These are phyloP conservation scores for Cheilosia vulpina DNA, from an alignment of 2,888 invertebrate genomes.

Conservation along the genomic window DNA sequence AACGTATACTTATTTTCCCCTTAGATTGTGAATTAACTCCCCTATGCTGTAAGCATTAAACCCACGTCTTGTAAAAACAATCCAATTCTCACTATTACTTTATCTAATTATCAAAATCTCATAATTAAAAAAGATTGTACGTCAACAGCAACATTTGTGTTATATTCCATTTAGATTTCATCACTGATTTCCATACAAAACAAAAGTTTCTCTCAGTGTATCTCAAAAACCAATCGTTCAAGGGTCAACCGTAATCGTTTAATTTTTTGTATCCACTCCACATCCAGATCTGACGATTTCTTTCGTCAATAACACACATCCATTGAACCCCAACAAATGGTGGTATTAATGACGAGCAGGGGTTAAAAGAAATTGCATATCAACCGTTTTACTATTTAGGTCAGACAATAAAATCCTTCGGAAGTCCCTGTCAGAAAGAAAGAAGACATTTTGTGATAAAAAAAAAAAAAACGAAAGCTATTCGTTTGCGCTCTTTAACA, in stretches of 20 bases:
- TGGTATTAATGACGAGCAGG: slow-evolving; percentile 13
- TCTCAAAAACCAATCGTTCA: neutral
- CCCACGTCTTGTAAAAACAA: no score
- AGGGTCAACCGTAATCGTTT: slow-evolving; percentile 23
- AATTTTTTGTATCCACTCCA: neutral
- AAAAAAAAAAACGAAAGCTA: neutral
- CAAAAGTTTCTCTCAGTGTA: neutral
- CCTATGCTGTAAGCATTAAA: no score
- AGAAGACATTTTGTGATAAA: neutral
- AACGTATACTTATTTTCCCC: no score
- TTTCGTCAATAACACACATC: slow-evolving; percentile 15
- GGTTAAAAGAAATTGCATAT: slow-evolving; percentile 14
- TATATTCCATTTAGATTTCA: no score
- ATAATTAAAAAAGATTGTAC: no score
- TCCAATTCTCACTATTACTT: no score
- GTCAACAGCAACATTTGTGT: no score
- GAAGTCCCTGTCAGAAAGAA: slow-evolving; percentile 24
- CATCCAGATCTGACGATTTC: neutral
- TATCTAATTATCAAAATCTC: no score
- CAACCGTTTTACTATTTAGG: slow-evolving; percentile 31
- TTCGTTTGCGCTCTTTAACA: neutral
- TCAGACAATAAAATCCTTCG: slow-evolving; percentile 30
- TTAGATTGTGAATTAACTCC: no score
- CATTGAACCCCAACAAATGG: slow-evolving; percentile 9
- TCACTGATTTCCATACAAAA: neutral